Percentiles rank a stretch among this genome's conserved stretches.
phyloP scores from a whole-genome alignment of 2,113 vertebrate genomes.

The Cynocephalus volans region DNA sequence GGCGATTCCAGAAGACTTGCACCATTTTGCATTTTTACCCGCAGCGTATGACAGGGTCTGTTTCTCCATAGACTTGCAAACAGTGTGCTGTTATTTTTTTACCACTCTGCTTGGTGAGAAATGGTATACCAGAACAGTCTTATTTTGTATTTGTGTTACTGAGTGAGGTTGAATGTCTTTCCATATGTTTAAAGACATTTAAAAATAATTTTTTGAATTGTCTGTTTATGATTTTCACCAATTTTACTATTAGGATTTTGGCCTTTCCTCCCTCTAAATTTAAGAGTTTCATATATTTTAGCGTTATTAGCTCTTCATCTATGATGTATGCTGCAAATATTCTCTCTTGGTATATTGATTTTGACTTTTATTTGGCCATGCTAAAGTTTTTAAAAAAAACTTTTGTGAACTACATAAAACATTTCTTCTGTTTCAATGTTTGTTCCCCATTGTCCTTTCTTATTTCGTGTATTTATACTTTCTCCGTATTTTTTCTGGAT shows the following conservation, averaged over 20 bases:
- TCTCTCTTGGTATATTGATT: background rate
- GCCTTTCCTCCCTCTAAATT: background rate
- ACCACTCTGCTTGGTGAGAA: background rate
- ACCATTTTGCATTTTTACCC: background rate
- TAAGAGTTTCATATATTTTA: background rate
- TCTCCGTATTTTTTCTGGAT: background rate
- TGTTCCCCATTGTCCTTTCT: background rate
- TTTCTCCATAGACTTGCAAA: background rate
- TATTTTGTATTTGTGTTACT: background rate
- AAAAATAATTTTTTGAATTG: background rate
- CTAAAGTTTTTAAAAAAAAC: background rate
- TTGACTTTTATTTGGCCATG: background rate
- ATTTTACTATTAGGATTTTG: background rate
- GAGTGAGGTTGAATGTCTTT: background rate
- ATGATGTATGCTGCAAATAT: background rate
- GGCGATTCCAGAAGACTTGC: background rate
- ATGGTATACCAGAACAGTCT: background rate
- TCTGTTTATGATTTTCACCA: background rate
- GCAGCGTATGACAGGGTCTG: background rate
- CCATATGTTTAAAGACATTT: background rate
- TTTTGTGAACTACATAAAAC: background rate
- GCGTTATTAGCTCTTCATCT: background rate
- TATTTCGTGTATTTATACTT: background rate
- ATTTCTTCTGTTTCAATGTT: background rate
- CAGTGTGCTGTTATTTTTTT: background rate